Percentiles rank a stretch among this genome's conserved stretches.
These are phyloP conservation scores for Corydoras maculifer DNA, from an alignment of 2,113 vertebrate species.

Conservation along the genomic window DNA sequence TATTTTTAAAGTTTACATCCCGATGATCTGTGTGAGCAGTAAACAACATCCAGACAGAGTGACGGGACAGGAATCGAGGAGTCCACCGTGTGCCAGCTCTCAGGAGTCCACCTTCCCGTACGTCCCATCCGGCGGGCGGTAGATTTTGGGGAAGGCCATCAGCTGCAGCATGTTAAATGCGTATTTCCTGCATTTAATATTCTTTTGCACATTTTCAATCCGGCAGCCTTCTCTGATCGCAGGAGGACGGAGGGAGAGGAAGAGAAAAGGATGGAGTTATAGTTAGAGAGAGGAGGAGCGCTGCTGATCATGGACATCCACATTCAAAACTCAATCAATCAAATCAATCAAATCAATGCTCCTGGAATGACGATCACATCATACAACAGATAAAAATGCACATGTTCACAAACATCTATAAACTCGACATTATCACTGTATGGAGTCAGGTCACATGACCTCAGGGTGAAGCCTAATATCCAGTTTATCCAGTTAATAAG, in stretches of 20 bases:
- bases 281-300: slow-evolving; percentile 47
- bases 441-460: too few species aligned
- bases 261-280: slow-evolving; percentile 43
- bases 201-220: slow-evolving; percentile 99
- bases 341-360: too few species aligned
- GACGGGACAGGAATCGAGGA: neutral
- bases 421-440: too few species aligned
- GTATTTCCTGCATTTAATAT: slow-evolving; percentile 96
- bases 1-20: neutral
- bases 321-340: neutral
- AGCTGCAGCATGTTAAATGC: slow-evolving; percentile 98
- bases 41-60: neutral
- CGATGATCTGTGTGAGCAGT: neutral
- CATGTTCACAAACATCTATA: too few species aligned
- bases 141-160: slow-evolving; percentile 96
- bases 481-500: too few species aligned
- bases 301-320: neutral
- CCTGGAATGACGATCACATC: too few species aligned
- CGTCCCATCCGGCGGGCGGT: slow-evolving; percentile 94
- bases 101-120: slow-evolving; percentile 94
- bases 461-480: too few species aligned
- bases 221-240: slow-evolving; percentile 96
- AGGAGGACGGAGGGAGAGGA: slow-evolving; percentile 43
- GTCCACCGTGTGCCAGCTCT: slow-evolving; percentile 37
- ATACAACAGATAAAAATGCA: too few species aligned